Conservation (phyloP, 2,888 invertebrate species). For the Cryptus armator region DNA sequence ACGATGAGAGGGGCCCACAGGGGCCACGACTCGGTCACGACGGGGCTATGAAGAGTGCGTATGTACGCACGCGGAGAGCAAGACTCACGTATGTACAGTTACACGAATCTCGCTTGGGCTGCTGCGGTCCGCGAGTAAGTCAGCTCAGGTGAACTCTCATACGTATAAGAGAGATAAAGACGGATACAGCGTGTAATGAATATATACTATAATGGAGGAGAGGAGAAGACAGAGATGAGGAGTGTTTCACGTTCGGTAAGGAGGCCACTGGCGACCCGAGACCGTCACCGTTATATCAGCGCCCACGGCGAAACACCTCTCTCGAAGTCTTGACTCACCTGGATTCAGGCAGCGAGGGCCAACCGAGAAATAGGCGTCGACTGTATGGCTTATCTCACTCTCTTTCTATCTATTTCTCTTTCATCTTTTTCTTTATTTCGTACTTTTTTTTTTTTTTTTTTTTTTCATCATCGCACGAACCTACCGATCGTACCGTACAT, state of each 20-base stretch:
- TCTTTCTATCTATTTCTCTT: slow-evolving; percentile 11
- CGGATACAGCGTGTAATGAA: background rate
- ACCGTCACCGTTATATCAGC: slow-evolving; percentile 84
- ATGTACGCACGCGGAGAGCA: slow-evolving; percentile 45
- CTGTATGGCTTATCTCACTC: background rate
- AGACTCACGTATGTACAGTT: slow-evolving; percentile 66
- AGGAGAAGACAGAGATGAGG: slow-evolving; percentile 42
- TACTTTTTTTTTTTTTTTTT: background rate
- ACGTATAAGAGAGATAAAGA: slow-evolving; percentile 31
- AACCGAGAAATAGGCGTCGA: slow-evolving; percentile 33
- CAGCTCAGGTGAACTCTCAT: slow-evolving; percentile 28
- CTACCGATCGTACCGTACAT: background rate
- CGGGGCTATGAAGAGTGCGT: slow-evolving; percentile 38
- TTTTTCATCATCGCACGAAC: background rate
- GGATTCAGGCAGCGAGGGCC: slow-evolving; percentile 70
- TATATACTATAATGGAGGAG: slow-evolving; percentile 37
- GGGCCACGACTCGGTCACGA: slow-evolving; percentile 56
- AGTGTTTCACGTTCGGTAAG: slow-evolving; percentile 76
- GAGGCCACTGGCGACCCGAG: slow-evolving; percentile 80
- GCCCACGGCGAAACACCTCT: slow-evolving; percentile 78
- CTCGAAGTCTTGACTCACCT: slow-evolving; percentile 75
- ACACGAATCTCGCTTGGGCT: slow-evolving; percentile 64
- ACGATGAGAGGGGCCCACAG: slow-evolving; percentile 50
- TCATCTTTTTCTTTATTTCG: background rate
- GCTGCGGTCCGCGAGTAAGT: slow-evolving; percentile 53